Base-by-base conservation (phyloP, 37 sponge, comb jelly and placozoan species). In the Halichondria panicea region DNA sequence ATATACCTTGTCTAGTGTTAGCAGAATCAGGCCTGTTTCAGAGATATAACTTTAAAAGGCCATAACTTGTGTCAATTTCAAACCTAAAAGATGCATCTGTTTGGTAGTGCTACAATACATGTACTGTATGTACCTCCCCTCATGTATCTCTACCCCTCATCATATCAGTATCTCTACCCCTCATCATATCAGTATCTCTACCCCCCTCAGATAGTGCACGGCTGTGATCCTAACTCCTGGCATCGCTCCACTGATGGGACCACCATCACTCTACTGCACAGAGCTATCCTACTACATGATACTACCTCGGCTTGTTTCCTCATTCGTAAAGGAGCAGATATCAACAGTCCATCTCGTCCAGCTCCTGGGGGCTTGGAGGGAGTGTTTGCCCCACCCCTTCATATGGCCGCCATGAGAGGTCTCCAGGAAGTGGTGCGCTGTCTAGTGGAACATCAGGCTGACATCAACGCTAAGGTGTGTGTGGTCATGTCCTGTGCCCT, bases 151-250 rank as follows among this genome's bases (percentile, higher is more conserved):
- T 48, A 11, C 52, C 52, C 15, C 27, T 24, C 27, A 59, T 59
- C 43, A 24, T 41, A 21, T 41, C 68, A 13, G 21, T 67, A 19
- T 67, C 42, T 67, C 44, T 67, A 21, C n/a, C n/a, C n/a, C n/a
- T n/a, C n/a, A n/a, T 61, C 13, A 13, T 50, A 13, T 25, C 45
- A 42, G n/a, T n/a, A n/a, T n/a, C 44, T 2, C 18, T 15, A 3
- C 25, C 55, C 36, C 39, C 37, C 32, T 7, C 59, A 94, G 95
- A 77, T 94, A 19, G 50, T 73, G 58, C 84, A 91, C 79, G 89
- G 94, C n/a, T 96, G 94, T 84, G 97, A 96, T 60, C 75, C 91
- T 61, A 93, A 93, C 48, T 77, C 84, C 50, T 90, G 93, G 94
- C 75, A 76, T 58, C 57, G 48, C 7, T 75, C 75, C 18, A 62